A percentile compares a stretch with the other conserved stretches of the same genome.
Conservation (phyloP, 2,888 invertebrate species). For the Aphidius colemani region DNA sequence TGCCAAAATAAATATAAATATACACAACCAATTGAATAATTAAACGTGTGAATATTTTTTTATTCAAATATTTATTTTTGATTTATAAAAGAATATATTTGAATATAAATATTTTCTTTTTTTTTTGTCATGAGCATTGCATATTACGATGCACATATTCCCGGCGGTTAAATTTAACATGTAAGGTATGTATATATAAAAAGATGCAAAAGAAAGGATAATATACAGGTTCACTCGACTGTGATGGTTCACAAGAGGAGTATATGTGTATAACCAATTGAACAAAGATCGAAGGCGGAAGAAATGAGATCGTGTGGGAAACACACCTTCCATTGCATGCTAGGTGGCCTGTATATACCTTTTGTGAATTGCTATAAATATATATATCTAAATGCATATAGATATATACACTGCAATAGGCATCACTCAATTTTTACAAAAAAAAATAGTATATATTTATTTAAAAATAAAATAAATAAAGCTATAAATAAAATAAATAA, state of each 20-base stretch:
- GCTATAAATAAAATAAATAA: slow-evolving; percentile 6
- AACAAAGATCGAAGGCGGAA: slow-evolving; percentile 31
- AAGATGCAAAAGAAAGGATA: too few species aligned
- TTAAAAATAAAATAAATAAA: too few species aligned
- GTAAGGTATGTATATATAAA: too few species aligned
- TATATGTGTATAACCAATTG: slow-evolving; percentile 13
- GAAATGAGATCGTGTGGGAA: slow-evolving; percentile 31
- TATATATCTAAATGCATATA: not conserved
- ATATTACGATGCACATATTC: not conserved
- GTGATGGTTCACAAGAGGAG: not conserved
- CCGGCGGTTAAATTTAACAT: not conserved
- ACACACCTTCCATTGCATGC: slow-evolving; percentile 27
- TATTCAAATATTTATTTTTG: too few species aligned
- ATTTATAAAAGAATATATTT: too few species aligned
- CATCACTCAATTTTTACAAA: not conserved
- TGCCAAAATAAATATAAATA: too few species aligned
- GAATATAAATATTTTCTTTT: too few species aligned
- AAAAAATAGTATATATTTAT: too few species aligned
- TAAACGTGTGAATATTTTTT: too few species aligned
- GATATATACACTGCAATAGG: too few species aligned
- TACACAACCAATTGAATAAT: too few species aligned
- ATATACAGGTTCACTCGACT: too few species aligned
- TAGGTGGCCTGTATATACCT: slow-evolving; percentile 27
- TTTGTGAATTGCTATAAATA: slow-evolving; percentile 7
- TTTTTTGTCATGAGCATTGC: not conserved